phyloP scores from a whole-genome alignment of 2,888 invertebrate genomes.

The Pimpla rufipes region DNA sequence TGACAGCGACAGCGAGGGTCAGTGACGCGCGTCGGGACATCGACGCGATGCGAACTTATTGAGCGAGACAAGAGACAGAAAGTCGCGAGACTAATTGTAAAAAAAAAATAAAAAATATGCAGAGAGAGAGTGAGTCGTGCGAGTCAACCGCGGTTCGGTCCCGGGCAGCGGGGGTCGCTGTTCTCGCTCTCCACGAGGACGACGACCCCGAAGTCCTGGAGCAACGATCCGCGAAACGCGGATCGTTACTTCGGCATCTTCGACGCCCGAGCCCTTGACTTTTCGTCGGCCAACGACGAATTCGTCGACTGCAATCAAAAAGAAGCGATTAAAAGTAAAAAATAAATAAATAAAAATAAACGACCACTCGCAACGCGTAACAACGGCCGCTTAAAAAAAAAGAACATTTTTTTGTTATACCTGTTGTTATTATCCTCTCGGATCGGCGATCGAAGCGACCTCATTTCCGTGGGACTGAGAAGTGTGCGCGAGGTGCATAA shows the following conservation, averaged over 20 bases:
- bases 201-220: constrained; percentile 76
- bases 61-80: constrained; percentile 54
- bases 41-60: constrained; percentile 50
- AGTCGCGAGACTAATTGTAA: constrained; percentile 52
- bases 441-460: constrained; percentile 54
- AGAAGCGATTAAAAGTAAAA: background rate
- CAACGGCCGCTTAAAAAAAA: constrained; percentile 34
- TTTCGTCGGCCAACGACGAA: constrained; percentile 35
- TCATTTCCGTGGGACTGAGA: constrained; percentile 60
- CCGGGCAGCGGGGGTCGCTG: constrained; percentile 51
- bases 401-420: constrained; percentile 52
- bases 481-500: constrained; percentile 67
- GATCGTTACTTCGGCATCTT: constrained; percentile 79
- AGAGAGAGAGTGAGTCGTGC: constrained; percentile 30
- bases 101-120: constrained; percentile 34
- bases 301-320: constrained; percentile 30
- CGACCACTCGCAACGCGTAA: constrained; percentile 17
- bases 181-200: constrained; percentile 45
- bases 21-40: constrained; percentile 87
- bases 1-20: constrained; percentile 97
- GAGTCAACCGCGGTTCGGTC: constrained; percentile 25
- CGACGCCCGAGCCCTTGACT: constrained; percentile 58
- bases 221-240: constrained; percentile 74
- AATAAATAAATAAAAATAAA: constrained; percentile 34
- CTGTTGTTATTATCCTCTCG: constrained; percentile 21